These are phyloP conservation scores for Dicrostonyx torquatus DNA, from an alignment of 2,797 vertebrate genomes.

Conservation along the genomic window DNA sequence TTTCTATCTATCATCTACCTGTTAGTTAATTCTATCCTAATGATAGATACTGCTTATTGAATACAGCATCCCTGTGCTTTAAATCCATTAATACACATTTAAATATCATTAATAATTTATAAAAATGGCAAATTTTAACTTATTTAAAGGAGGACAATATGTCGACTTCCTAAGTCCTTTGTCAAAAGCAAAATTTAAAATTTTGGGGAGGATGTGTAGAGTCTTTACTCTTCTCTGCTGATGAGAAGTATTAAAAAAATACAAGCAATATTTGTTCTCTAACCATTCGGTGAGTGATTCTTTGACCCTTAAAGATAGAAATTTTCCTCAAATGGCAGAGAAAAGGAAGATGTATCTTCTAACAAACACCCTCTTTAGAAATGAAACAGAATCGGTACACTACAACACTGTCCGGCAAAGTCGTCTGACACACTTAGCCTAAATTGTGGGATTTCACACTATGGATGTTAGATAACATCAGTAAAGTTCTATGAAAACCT, in stretches of 20 bases:
- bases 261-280: slow-evolving; percentile 54
- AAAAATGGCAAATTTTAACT: background rate
- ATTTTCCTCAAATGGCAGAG: slow-evolving; percentile 50
- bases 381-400: slow-evolving; percentile 62
- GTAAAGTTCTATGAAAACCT: slow-evolving; percentile 82
- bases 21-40: slow-evolving; percentile 48
- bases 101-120: slow-evolving; percentile 37
- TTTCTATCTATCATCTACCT: background rate
- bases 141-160: background rate
- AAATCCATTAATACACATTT: background rate
- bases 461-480: slow-evolving; percentile 74
- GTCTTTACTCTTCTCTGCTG: background rate
- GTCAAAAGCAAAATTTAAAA: slow-evolving; percentile 45
- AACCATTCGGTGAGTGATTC: slow-evolving; percentile 47
- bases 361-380: slow-evolving; percentile 68
- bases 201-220: background rate
- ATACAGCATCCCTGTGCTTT: background rate
- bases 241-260: slow-evolving; percentile 33
- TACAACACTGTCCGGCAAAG: slow-evolving; percentile 69
- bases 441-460: slow-evolving; percentile 78
- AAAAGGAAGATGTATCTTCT: slow-evolving; percentile 59
- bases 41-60: slow-evolving; percentile 28
- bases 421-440: slow-evolving; percentile 74
- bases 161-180: background rate
- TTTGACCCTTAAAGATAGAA: slow-evolving; percentile 64